Base-by-base conservation (phyloP, 2,888 invertebrate genomes). In the Tolmerus cingulatus region DNA sequence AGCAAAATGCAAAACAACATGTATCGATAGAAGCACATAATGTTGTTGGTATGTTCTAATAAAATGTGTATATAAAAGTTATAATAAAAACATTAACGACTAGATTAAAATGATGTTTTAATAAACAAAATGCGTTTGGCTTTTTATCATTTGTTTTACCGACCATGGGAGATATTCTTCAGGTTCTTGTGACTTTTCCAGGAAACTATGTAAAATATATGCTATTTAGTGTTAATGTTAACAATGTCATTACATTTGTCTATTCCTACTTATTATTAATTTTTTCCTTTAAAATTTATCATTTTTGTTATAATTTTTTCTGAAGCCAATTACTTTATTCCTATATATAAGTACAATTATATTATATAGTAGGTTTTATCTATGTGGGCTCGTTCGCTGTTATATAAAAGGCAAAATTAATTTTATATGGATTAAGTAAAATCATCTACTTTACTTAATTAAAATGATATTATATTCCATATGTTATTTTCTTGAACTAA, bases 131-230 rank as follows among this genome's bases (percentile, higher is more conserved):
- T 57, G 23, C 51, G 55, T 82, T 82, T 82, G 23, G 40, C 30
- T 76, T 40, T 37, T 37, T 76, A 23, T 74, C 16, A 76, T 76
- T 76, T 76, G 76, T 86, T 87, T 90, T 96, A 96, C 96, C 95
- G 95, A 96, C 96, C 96, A 96, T 95, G 96, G 96, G 93, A 95
- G 94, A 94, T 95, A 95, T 93, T 95, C 96, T 95, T 96, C 94
- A 93, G 94, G 94, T 93, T 95, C 95, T 94, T 94, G 94, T 90
- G 94, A 92, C 94, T 96, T 96, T 94, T 96, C 96, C 95, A 95
- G 95, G 94, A 95, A 95, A 95, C 96, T 96, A 95, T 93, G 93
- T 93, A 93, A 94, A 93, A 93, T 93, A 90, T 91, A 91, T 91
- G 89, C 23, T 74, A 74, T 85, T 85, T 86, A 78, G 40, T 79